phyloP scores from a whole-genome alignment of 2,113 vertebrate genomes.

The Phoxinus phoxinus region DNA sequence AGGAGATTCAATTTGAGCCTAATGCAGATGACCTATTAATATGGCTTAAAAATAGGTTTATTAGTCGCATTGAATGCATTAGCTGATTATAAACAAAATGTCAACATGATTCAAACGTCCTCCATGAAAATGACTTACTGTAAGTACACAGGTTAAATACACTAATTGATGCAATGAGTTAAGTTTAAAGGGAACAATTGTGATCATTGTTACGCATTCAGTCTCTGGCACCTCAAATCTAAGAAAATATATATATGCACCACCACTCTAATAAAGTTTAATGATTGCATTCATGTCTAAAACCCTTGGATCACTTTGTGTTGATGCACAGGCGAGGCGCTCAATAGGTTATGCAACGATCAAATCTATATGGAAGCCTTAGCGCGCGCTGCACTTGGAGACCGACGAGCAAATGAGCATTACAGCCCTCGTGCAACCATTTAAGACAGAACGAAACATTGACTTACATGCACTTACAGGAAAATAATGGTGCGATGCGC shows the following conservation, averaged over 20 bases:
- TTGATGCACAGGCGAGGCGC: constrained; percentile 20
- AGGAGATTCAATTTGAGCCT: background rate
- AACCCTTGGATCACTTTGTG: background rate
- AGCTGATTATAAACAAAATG: background rate
- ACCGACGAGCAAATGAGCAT: constrained; percentile 15
- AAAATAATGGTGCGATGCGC: constrained; percentile 27
- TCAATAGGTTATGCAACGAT: constrained; percentile 32
- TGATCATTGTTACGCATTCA: background rate
- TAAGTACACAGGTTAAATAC: too few relatives aligned
- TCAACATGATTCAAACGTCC: background rate
- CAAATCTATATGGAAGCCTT: background rate
- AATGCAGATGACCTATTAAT: background rate
- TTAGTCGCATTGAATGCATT: background rate
- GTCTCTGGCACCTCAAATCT: background rate
- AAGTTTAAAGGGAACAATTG: background rate
- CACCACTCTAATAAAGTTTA: background rate
- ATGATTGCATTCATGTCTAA: background rate
- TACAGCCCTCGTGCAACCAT: background rate
- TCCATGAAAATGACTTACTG: background rate
- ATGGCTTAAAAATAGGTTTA: background rate
- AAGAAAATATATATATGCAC: background rate
- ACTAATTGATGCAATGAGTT: background rate
- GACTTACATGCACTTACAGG: constrained; percentile 52
- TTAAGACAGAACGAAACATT: background rate
- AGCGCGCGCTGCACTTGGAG: background rate